Conservation (phyloP, 2,888 invertebrate genomes). For the Euproctis similis region DNA sequence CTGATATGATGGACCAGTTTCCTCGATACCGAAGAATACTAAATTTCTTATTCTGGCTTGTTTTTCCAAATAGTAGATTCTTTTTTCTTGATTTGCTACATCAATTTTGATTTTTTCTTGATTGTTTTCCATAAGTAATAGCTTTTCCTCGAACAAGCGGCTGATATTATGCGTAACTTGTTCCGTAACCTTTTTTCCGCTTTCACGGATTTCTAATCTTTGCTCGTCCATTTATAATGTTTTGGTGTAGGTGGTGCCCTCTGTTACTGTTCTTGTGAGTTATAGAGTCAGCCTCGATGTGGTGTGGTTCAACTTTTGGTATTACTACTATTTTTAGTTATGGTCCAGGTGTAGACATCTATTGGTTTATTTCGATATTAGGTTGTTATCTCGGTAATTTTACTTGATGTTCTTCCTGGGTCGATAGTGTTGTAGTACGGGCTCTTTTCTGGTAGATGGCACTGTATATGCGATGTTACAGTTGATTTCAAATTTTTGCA, state of each 20-base stretch:
- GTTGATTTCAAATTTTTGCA: no score
- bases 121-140: neutral
- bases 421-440: no score
- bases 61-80: constrained; percentile 1
- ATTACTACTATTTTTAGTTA: no score
- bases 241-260: no score
- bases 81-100: constrained; percentile 1
- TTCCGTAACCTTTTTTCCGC: constrained; percentile 1
- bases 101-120: neutral
- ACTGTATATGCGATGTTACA: no score
- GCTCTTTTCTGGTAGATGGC: no score
- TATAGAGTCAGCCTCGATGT: no score
- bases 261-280: no score
- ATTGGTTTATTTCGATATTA: neutral
- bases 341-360: no score
- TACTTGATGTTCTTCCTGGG: no score
- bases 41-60: constrained; percentile 1
- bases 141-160: neutral
- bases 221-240: neutral
- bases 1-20: neutral
- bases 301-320: no score
- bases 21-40: neutral
- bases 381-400: no score
- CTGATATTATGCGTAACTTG: constrained; percentile 1
- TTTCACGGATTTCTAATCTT: neutral